Conservation (phyloP, 2,113 vertebrate species). For the Mus pahari region DNA sequence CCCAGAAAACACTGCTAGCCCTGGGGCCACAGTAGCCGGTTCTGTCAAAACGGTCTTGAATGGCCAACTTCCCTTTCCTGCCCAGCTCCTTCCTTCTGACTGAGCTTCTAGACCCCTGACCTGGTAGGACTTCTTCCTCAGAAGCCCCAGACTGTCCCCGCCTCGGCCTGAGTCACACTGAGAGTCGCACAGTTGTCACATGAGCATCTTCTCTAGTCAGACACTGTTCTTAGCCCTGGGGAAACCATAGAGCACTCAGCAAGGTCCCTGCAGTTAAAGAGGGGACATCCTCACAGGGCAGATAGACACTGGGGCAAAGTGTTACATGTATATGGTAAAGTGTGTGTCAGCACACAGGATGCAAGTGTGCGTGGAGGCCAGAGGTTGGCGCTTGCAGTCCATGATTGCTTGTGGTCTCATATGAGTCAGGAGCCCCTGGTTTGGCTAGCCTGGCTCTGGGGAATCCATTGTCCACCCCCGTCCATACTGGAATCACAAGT, state of each 20-base stretch:
- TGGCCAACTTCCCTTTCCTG: constrained; percentile 45
- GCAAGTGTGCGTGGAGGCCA: background rate
- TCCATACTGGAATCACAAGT: background rate
- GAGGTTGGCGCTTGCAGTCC: background rate
- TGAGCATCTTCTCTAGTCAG: background rate
- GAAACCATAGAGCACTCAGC: background rate
- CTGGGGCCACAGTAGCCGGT: background rate
- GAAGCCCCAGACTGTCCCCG: constrained; percentile 42
- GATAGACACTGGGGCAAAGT: background rate
- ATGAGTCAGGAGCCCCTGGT: background rate
- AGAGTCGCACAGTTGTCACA: background rate
- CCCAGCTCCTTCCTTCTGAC: background rate
- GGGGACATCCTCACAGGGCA: background rate
- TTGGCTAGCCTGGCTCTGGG: background rate
- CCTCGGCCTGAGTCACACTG: constrained; percentile 50
- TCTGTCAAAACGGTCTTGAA: background rate
- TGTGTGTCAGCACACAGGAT: too few species aligned
- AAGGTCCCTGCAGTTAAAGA: background rate
- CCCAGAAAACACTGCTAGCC: background rate
- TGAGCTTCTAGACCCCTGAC: background rate
- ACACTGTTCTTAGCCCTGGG: background rate
- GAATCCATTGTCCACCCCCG: background rate
- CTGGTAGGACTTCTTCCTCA: constrained; percentile 52
- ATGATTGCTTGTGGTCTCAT: too few species aligned
- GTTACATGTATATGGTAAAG: too few species aligned